phyloP scores from a whole-genome alignment of 37 sponge, comb jelly and placozoan genomes.

The Ephydatia muelleri region DNA sequence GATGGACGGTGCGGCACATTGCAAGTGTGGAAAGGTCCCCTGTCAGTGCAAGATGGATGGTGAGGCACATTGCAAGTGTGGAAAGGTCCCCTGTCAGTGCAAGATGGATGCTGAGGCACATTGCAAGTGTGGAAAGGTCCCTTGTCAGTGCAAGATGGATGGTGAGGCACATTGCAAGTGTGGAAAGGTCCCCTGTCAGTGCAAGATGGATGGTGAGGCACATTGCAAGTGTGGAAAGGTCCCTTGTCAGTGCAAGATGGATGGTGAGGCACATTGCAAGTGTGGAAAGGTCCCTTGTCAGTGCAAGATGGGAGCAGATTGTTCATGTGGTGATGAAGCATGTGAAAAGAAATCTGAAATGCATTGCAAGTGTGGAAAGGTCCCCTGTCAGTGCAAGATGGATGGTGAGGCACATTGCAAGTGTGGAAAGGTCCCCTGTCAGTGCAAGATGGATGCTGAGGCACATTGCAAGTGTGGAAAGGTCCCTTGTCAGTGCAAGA shows the following conservation, averaged over 20 bases:
- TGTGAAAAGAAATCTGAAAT: neutral
- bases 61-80: neutral
- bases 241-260: neutral
- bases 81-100: neutral
- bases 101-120: neutral
- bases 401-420: neutral
- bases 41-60: neutral
- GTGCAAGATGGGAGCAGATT: neutral
- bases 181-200: neutral
- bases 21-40: neutral
- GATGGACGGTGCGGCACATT: neutral
- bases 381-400: neutral
- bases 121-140: neutral
- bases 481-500: neutral
- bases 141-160: neutral
- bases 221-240: neutral
- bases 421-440: neutral
- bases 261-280: neutral
- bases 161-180: neutral
- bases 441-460: neutral
- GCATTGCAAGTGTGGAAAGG: neutral
- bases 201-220: neutral
- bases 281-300: neutral
- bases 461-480: neutral
- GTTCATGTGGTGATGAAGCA: neutral